Evolutionary conservation across 2,113 vertebrate genomes (phyloP), one percentile per base, ranked within the genome.

Genomic region (Cyanistes caeruleus): DNA sequence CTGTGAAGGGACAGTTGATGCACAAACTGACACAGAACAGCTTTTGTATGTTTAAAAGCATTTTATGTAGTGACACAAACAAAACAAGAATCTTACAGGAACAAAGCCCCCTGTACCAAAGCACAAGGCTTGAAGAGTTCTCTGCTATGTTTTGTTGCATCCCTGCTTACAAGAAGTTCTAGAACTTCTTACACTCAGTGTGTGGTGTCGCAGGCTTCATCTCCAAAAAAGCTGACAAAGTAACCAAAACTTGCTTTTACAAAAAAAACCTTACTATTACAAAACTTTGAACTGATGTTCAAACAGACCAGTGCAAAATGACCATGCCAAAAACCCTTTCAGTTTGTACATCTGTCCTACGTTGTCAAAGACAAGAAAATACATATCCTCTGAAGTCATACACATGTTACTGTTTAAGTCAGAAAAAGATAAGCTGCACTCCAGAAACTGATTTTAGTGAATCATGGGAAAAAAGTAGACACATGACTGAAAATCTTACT

Each of bases 391-490:
- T 52, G 46, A n/a, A 23, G 33, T 46, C 37, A 68, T 15, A 68
- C 11, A 56, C 1, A 22, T n/a, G 22, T n/a, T 51, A n/a, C 10
- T 62, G 5, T 28, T 85, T 37, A 67, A 74, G 62, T 78, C 35
- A 92, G 65, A 70, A 95, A 67, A 80, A 44, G 12, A 3, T 24
- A 86, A 67, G 5, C 5, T 74, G 33, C 49, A 16, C 28, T 85
- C n/a, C 51, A 84, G 83, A 62, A 94, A 84, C 49, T 65, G n/a
- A 55, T 70, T 95, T 95, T 68, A 80, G 76, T 76, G 69, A 64
- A 63, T 64, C 48, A 68, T 7, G 27, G 48, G 25, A 13, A 46
- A 77, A 51, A 92, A 60, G 43, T 48, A 83, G 96, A 86, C 28
- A 74, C 2, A 55, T 2, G 8, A 76, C 20, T 84, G 43, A 51